Conservation (phyloP, 2,888 invertebrate genomes). For the Odontocerum albicorne region DNA sequence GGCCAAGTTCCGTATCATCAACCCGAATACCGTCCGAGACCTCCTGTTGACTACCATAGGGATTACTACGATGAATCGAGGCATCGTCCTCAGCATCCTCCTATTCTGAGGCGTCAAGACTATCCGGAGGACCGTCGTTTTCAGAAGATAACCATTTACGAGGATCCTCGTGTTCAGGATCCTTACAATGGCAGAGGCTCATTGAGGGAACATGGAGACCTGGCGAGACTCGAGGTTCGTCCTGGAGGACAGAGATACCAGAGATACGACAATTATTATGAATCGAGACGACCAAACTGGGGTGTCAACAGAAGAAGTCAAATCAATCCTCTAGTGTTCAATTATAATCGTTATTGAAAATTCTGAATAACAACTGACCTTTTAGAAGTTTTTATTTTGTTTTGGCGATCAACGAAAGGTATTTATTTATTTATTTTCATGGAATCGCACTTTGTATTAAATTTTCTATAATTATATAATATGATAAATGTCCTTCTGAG, state of each 20-base stretch:
- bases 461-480: too few relatives aligned
- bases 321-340: slow-evolving; percentile 56
- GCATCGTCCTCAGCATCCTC: slow-evolving; percentile 12
- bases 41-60: slow-evolving; percentile 8
- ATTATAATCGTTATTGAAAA: slow-evolving; percentile 49
- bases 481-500: too few relatives aligned
- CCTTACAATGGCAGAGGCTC: slow-evolving; percentile 48
- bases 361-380: too few relatives aligned
- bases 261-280: slow-evolving; percentile 52
- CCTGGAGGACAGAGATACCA: slow-evolving; percentile 54
- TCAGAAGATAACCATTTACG: slow-evolving; percentile 57
- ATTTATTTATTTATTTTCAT: slow-evolving; percentile 27
- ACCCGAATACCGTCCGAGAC: slow-evolving; percentile 48
- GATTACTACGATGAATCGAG: slow-evolving; percentile 30
- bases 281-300: slow-evolving; percentile 44
- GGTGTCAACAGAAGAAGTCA: slow-evolving; percentile 50
- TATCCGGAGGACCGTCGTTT: slow-evolving; percentile 47
- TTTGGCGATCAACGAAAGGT: too few relatives aligned
- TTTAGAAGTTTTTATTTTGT: too few relatives aligned
- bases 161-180: slow-evolving; percentile 54
- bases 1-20: slow-evolving; percentile 50
- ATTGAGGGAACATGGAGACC: slow-evolving; percentile 47
- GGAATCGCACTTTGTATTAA: too few relatives aligned
- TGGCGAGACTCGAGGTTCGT: slow-evolving; percentile 49
- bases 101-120: slow-evolving; percentile 12